Base-by-base conservation (phyloP, 92 coral and sea anemone species). In the Epizoanthus illoricatus region DNA sequence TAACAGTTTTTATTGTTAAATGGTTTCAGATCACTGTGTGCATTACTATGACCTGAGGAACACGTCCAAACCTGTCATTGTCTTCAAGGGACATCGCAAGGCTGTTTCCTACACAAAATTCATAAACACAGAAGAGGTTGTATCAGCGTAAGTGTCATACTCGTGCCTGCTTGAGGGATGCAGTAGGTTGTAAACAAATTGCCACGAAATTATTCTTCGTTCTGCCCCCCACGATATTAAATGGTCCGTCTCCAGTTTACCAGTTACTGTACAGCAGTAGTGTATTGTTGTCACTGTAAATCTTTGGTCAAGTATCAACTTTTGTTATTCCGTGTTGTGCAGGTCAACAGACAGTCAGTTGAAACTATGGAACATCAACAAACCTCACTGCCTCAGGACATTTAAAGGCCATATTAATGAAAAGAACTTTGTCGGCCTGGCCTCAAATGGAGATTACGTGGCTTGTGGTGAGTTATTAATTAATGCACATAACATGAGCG, bases 341-440 rank as follows among this genome's bases (percentile, higher is more conserved):
- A 95, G 98, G 36, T 95, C 98, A 63, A 95, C 98, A 45, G 98
- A 95, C 87, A 95, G 98, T 86, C 98, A 95, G 69, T 74, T 95
- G 59, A 95, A 95, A 72, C 87, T 95, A 8, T 95, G 98, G 98
- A 95, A 95, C 62, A 95, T 95, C 64, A 95, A 89, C 69, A 95
- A 95, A 75, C 98, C 98, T 4, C 98, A 95, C 84, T 95, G 98
- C 69, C 88, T 95, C 65, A 75, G 98, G 84, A 95, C 98, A 24
- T 95, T 95, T 80, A 95, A 95, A 87, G 98, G 98, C 5, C 98
- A 95, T 57, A 87, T 94, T 49, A 95, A 95, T 64, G 98, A 95
- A 80, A 95, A 95, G 83, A 95, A 95, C 88, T 95, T 95, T 79
- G 98, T 95, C 61, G 98, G 98, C 36, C 90, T 95, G 13, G 94